A percentile compares a stretch with the other conserved stretches of the same genome.
Conservation (phyloP, 2,888 invertebrate genomes). For the Oscheius sp. region DNA sequence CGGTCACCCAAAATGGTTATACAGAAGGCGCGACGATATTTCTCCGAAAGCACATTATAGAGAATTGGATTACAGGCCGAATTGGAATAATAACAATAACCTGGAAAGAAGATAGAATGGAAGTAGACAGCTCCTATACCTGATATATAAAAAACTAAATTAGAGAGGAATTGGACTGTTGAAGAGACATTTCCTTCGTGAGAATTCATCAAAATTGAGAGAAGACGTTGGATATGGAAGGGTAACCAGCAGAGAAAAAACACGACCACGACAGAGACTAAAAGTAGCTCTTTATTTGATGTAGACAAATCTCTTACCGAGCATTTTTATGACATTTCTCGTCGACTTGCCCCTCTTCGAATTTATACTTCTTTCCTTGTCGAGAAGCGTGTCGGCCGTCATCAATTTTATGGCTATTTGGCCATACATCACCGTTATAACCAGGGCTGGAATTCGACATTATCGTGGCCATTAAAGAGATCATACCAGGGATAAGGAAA, state of each 20-base stretch:
- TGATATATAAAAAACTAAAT: conserved; percentile 60
- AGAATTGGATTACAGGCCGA: conserved; percentile 80
- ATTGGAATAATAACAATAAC: conserved; percentile 75
- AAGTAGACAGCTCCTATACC: conserved; percentile 47
- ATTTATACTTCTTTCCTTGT: conserved; percentile 30
- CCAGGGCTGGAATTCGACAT: conserved; percentile 45
- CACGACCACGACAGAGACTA: conserved; percentile 91
- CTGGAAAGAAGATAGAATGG: conserved; percentile 41
- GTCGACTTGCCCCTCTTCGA: conserved; percentile 44
- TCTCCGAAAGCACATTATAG: conserved; percentile 80
- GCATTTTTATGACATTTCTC: conserved; percentile 57
- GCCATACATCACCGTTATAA: conserved; percentile 69
- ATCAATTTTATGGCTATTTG: conserved; percentile 66
- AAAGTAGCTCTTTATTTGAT: too few species aligned
- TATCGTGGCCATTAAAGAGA: background rate
- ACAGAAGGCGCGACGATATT: conserved; percentile 78
- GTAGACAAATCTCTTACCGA: too few species aligned
- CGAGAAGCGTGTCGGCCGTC: conserved; percentile 43
- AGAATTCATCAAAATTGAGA: conserved; percentile 78
- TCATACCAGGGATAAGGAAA: conserved; percentile 64
- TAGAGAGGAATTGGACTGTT: conserved; percentile 48
- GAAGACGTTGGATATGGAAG: conserved; percentile 89
- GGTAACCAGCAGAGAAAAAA: conserved; percentile 97
- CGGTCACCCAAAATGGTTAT: conserved; percentile 62
- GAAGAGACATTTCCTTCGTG: conserved; percentile 43